Percentiles rank a stretch among this genome's conserved stretches.
These are phyloP conservation scores for Solenopsis fugax DNA, from an alignment of 1,140 invertebrate species.

Conservation along the genomic window DNA sequence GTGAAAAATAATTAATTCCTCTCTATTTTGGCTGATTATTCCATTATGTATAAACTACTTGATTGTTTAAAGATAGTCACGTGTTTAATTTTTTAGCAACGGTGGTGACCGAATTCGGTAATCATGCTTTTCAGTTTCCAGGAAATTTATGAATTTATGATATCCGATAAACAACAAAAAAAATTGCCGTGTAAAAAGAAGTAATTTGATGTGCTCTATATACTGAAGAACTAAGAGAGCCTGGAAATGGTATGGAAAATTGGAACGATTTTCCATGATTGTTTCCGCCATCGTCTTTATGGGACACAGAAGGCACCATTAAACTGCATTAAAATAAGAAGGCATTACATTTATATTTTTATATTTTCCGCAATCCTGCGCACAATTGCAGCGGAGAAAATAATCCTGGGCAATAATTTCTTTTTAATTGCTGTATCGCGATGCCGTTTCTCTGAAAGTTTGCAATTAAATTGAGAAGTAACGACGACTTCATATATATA, in stretches of 20 bases:
- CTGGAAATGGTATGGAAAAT: conserved; percentile 4
- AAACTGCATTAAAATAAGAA: conserved; percentile 39
- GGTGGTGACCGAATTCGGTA: not conserved
- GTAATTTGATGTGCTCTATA: not conserved
- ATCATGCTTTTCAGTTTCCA: not conserved
- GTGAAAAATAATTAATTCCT: conserved; percentile 11
- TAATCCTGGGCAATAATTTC: not conserved
- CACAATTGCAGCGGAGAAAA: not conserved
- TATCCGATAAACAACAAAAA: not conserved
- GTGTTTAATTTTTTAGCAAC: not conserved
- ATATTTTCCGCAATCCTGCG: not conserved
- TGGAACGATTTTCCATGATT: not conserved
- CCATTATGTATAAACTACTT: not conserved
- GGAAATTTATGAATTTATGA: not conserved
- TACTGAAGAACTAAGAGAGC: not conserved
- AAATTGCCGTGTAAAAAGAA: conserved; percentile 22
- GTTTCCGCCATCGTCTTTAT: conserved; percentile 25
- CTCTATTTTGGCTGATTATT: not conserved
- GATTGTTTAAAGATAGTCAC: not conserved
- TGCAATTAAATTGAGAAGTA: not conserved
- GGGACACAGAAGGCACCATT: not conserved
- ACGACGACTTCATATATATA: not conserved
- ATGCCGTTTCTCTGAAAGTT: conserved; percentile 12
- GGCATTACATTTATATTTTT: conserved; percentile 7
- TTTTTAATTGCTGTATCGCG: not conserved